Conservation (phyloP, 2,113 vertebrate species). For the Elgaria multicarinata region DNA sequence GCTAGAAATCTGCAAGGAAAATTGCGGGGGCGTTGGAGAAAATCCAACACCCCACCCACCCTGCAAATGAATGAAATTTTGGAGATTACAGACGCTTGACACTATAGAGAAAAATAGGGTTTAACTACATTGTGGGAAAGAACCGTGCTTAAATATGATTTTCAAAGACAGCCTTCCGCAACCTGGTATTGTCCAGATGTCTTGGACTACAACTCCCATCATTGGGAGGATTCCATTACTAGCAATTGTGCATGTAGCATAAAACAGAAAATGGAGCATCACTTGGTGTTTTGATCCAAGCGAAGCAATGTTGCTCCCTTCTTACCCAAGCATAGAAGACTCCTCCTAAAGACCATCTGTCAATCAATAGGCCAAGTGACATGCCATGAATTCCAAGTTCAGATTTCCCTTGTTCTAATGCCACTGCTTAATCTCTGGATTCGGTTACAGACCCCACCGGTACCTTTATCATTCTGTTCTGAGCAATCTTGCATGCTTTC, state of each 20-base stretch:
- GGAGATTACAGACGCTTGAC: neutral
- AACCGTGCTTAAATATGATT: neutral
- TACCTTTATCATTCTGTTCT: neutral
- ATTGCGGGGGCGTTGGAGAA: too few relatives aligned
- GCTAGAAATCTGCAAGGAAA: neutral
- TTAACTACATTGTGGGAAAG: neutral
- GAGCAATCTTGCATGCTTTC: fast-evolving
- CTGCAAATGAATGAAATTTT: neutral
- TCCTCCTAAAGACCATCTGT: neutral
- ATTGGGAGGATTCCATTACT: neutral
- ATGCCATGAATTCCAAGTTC: neutral
- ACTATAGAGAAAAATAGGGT: neutral
- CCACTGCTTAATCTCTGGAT: neutral
- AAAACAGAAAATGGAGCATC: neutral
- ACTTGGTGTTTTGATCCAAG: neutral
- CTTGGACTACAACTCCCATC: too few relatives aligned
- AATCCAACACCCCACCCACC: neutral
- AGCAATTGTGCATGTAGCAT: neutral
- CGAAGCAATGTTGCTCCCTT: neutral
- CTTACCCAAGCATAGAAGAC: fast-evolving
- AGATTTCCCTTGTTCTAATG: neutral
- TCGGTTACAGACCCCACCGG: too few relatives aligned
- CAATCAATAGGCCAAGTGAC: neutral
- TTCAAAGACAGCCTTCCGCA: neutral
- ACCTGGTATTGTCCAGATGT: too few relatives aligned